A percentile compares a stretch with the other conserved stretches of the same genome.
Conservation (phyloP, 2,888 invertebrate species). For the Sarcophaga carnaria region DNA sequence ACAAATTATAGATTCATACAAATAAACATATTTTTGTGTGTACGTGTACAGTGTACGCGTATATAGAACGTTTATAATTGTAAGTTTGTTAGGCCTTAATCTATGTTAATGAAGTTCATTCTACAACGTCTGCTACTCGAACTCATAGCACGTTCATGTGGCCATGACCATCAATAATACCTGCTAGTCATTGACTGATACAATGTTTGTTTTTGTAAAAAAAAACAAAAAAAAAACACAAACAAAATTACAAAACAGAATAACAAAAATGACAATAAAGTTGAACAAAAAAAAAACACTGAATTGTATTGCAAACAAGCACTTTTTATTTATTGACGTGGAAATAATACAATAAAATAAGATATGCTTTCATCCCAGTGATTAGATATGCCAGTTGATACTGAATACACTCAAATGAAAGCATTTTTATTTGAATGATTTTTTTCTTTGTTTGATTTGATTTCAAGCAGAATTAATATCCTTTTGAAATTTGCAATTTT, state of each 20-base stretch:
- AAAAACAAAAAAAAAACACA: not conserved
- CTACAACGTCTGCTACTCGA: constrained; percentile 37
- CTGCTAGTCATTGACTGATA: constrained; percentile 65
- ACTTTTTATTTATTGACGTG: too few species aligned
- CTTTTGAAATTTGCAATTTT: too few species aligned
- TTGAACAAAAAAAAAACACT: not conserved
- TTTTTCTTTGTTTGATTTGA: too few species aligned
- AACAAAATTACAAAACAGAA: not conserved
- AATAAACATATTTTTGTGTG: not conserved
- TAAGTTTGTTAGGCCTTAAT: constrained; percentile 24
- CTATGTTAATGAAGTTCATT: constrained; percentile 67
- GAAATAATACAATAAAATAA: too few species aligned
- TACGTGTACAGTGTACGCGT: not conserved
- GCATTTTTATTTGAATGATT: too few species aligned
- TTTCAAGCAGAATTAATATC: too few species aligned
- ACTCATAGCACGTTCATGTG: constrained; percentile 70
- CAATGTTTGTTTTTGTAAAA: not conserved
- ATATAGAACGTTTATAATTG: not conserved
- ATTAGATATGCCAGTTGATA: too few species aligned
- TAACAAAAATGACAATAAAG: not conserved
- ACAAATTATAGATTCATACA: not conserved
- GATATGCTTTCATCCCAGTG: too few species aligned
- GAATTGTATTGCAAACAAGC: too few species aligned
- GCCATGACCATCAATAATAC: constrained; percentile 72
- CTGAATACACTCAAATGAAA: too few species aligned